phyloP scores from a whole-genome alignment of 2,797 vertebrate species.

The Lophius americanus region DNA sequence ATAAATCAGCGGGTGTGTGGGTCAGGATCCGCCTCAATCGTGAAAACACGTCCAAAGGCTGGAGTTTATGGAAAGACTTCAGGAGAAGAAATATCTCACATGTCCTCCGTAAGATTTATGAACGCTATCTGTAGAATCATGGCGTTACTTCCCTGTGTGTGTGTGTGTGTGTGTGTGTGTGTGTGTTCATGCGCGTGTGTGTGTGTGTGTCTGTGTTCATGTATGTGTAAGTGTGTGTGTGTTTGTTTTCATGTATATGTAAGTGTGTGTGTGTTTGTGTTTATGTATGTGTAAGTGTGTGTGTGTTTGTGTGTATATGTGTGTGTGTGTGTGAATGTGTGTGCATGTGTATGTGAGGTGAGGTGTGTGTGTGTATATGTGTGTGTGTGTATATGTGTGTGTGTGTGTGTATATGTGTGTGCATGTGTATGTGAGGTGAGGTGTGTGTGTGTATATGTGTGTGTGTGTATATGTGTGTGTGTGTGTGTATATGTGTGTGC shows the following conservation, averaged over 20 bases:
- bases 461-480: constrained; percentile 23
- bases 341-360: no score
- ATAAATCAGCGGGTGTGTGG: constrained; percentile 67
- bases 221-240: no score
- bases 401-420: constrained; percentile 19
- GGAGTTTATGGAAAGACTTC: constrained; percentile 78
- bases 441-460: constrained; percentile 28
- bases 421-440: no score
- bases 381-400: constrained; percentile 23
- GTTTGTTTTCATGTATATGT: no score
- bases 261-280: no score
- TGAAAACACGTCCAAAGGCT: constrained; percentile 69
- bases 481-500: constrained; percentile 19
- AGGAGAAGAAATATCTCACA: constrained; percentile 74
- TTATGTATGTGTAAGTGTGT: no score
- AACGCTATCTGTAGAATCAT: constrained; percentile 55
- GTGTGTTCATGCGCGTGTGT: constrained; percentile 19
- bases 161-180: constrained; percentile 27
- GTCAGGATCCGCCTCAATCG: constrained; percentile 65
- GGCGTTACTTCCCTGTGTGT: constrained; percentile 39
- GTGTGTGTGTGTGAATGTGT: constrained; percentile 22
- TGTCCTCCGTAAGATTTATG: constrained; percentile 76
- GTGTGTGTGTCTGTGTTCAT: constrained; percentile 32
- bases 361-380: constrained; percentile 31
- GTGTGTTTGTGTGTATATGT: constrained; percentile 18